phyloP scores from a whole-genome alignment of 2,113 vertebrate genomes.

The Festucalex cinctus region DNA sequence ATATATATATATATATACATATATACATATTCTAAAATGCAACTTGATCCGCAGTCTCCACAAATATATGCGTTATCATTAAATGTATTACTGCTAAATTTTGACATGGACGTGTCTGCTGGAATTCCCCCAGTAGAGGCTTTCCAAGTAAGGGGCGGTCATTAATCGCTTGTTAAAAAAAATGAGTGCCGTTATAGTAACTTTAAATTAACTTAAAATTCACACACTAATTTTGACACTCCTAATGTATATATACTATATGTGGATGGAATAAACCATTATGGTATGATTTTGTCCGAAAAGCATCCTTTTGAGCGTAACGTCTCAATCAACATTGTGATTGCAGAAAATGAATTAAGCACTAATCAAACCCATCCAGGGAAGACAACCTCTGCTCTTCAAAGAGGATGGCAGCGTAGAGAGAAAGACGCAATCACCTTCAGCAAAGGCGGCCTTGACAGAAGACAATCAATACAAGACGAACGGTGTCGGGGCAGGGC shows the following conservation, averaged over 20 bases:
- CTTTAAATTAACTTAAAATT: too few relatives aligned
- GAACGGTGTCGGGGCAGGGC: conserved; percentile 43
- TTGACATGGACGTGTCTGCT: too few relatives aligned
- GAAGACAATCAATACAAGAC: conserved; percentile 63
- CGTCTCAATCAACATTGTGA: background rate
- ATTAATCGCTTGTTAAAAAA: too few relatives aligned
- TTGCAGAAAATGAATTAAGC: background rate
- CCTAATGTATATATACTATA: background rate
- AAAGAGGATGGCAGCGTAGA: conserved; percentile 19
- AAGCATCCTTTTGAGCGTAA: background rate
- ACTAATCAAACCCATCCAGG: conserved; percentile 2
- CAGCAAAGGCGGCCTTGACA: conserved; percentile 51
- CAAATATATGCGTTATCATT: too few relatives aligned
- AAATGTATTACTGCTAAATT: too few relatives aligned
- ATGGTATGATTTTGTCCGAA: background rate
- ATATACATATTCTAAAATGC: too few relatives aligned
- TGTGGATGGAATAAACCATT: background rate
- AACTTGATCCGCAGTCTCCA: too few relatives aligned
- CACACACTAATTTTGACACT: too few relatives aligned
- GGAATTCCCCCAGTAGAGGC: too few relatives aligned
- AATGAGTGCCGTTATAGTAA: too few relatives aligned
- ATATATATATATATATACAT: too few relatives aligned
- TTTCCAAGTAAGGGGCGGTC: too few relatives aligned
- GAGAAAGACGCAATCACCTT: conserved; percentile 50
- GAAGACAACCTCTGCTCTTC: conserved; percentile 9